Base-by-base conservation (phyloP, 2,113 vertebrate genomes). In the Psilopogon haemacephalus region DNA sequence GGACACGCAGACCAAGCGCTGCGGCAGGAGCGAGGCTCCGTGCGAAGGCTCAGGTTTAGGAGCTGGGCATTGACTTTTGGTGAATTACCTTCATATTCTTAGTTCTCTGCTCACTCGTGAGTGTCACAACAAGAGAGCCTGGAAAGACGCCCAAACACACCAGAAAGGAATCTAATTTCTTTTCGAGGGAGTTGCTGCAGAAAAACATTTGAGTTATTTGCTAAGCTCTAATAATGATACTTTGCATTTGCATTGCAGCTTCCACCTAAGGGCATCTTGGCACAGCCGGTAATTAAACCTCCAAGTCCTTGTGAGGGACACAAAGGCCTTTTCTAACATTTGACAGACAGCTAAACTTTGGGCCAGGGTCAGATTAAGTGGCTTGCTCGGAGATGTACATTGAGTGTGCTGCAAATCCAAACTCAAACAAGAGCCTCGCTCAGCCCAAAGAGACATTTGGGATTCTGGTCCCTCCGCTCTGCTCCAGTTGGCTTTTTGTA, bases 151-250 rank as follows among this genome's bases (percentile, higher is more conserved):
- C 92, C 90, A 75, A 95, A 58, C 38, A 83, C 88, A 90, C 76
- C 90, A 91, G 92, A 95, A 96, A 94, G 90, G 90, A 94, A 95
- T 86, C 94, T 93, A 86, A 93, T 96, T 96, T 94, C 92, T 96
- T 93, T 96, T 93, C 7, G 19, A 86, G 90, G 92, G 88, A 89
- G 92, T 86, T 86, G 83, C 92, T 96, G 95, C 95, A 94, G 95
- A 96, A 96, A 95, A 95, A 96, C 96, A 96, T 95, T 81, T 81
- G 86, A 95, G 92, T 94, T 96, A 96, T 96, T 96, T 96, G 95
- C 95, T 96, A 88, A 95, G 95, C 90, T 93, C 86, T 30, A 96
- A 90, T 93, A 96, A 65, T 50, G 96, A 96, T 88, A 94, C 94
- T 96, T 94, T 93, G 95, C 96, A 95, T 96, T 96, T 96, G 90